phyloP scores from a whole-genome alignment of 1,140 invertebrate genomes.

The Paraescarpia echinospica region DNA sequence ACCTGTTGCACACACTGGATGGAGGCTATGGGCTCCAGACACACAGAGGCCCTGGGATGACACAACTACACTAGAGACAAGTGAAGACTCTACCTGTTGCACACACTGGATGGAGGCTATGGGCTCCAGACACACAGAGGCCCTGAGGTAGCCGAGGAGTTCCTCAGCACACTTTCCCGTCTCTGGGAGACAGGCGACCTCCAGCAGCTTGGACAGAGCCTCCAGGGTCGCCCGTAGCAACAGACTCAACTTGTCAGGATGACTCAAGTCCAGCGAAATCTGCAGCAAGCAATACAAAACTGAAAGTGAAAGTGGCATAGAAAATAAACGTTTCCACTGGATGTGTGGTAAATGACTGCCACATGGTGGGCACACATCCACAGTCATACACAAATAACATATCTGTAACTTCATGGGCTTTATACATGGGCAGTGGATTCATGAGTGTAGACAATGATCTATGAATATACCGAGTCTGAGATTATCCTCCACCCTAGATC shows the following conservation, averaged over 20 bases:
- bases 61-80: neutral
- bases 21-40: too few relatives aligned
- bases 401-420: too few relatives aligned
- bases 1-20: too few relatives aligned
- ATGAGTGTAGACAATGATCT: too few relatives aligned
- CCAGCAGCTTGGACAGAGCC: slow-evolving; percentile 74
- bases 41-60: neutral
- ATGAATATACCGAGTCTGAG: too few relatives aligned
- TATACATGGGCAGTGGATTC: too few relatives aligned
- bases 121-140: slow-evolving; percentile 71
- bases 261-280: slow-evolving; percentile 72
- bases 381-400: too few relatives aligned
- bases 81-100: slow-evolving; percentile 64
- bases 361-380: too few relatives aligned
- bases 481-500: too few relatives aligned
- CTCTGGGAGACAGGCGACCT: slow-evolving; percentile 74
- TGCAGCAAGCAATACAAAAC: slow-evolving; percentile 47
- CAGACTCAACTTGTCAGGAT: slow-evolving; percentile 74
- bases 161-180: slow-evolving; percentile 78
- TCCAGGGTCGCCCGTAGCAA: slow-evolving; percentile 70
- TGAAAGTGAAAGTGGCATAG: neutral
- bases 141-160: slow-evolving; percentile 74
- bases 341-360: too few relatives aligned
- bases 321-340: too few relatives aligned
- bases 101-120: slow-evolving; percentile 75